phyloP scores from a whole-genome alignment of 2,113 vertebrate genomes.

The Cathartes aura region DNA sequence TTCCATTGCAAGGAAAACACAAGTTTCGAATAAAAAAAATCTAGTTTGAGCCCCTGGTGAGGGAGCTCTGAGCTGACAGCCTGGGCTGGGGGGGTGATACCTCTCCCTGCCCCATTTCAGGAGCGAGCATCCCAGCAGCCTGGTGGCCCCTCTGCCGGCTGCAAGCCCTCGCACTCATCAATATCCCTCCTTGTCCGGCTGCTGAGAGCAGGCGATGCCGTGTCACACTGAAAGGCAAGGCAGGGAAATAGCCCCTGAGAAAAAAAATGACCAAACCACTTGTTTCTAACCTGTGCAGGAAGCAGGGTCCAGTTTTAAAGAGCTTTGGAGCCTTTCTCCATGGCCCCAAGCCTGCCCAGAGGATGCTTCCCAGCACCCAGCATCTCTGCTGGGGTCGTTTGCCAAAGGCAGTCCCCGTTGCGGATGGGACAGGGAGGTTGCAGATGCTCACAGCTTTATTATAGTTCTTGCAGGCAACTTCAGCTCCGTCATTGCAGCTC shows the following conservation, averaged over 20 bases:
- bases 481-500: neutral
- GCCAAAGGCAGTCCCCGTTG: neutral
- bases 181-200: neutral
- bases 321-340: neutral
- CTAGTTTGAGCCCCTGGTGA: neutral
- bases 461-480: neutral
- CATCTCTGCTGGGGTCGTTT: neutral
- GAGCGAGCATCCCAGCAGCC: neutral
- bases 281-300: neutral
- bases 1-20: neutral
- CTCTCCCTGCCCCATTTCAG: neutral
- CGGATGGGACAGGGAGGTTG: rapidly evolving
- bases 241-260: neutral
- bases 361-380: neutral
- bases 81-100: neutral
- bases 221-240: neutral
- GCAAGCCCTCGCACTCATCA: neutral
- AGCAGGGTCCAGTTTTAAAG: neutral
- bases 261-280: neutral
- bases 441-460: neutral
- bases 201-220: rapidly evolving
- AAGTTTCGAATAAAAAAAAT: neutral
- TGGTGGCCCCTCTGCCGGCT: neutral
- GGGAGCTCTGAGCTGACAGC: neutral
- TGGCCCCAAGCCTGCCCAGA: neutral